Evolutionary conservation across 92 coral and sea anemone species (phyloP), one percentile per base, ranked within the genome.

Genomic region (Scolanthus callimorphus): DNA sequence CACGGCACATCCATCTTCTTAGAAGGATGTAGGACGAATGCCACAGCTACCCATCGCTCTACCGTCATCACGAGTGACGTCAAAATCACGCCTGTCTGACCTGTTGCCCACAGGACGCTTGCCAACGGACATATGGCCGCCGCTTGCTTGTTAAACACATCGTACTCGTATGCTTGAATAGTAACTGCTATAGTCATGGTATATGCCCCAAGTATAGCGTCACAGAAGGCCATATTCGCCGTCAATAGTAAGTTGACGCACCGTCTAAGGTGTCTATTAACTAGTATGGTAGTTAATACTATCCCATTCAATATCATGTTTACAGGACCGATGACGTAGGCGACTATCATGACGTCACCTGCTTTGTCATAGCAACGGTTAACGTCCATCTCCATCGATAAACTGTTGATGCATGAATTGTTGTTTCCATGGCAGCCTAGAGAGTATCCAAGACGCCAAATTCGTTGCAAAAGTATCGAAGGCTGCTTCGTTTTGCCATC

Each of bases 351-450:
- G 22, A 20, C 52, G 4, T 4, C 23, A 9, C 11, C 52, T 10
- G 52, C 52, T 11, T 21, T 46, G 52, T 46, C 52, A 46, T 46
- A 46, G 23, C 52, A 46, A 46, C 52, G 52, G 22, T 19, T 46
- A 4, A 46, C 17, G 4, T 46, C 52, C 52, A 4, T 46, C 4
- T 9, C 12, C 22, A 20, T 19, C 22, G 17, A 6, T 21, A 46
- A 6, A 20, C 52, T 46, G 4, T 9, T 19, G 4, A 9, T 9
- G 17, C 52, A 46, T 19, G 41, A 6, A 34, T 6, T 34, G 6
- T 6, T 34, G 15, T 34, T 34, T 34, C 41, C 41, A 34, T 34
- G 41, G 41, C 41, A 34, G 15, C 41, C 6, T 6, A 15, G 41
- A 6, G 15, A 6, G 41, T 34, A 34, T 34, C 41, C 41, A 34